These are phyloP conservation scores for Carcinoscorpius rotundicauda DNA, from an alignment of 1,140 invertebrate genomes.

Conservation along the genomic window DNA sequence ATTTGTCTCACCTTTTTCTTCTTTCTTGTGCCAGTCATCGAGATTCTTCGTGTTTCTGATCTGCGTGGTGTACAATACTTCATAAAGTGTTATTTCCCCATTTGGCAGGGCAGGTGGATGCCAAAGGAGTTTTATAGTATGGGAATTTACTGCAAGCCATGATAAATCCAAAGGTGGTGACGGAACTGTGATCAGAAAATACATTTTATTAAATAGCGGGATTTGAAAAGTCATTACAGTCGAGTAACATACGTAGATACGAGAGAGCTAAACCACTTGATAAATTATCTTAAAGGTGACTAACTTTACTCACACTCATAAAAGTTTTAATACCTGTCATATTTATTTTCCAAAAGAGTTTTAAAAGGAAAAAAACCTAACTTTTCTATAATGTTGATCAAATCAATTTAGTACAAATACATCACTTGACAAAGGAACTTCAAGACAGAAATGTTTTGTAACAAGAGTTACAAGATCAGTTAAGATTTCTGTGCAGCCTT, in stretches of 20 bases:
- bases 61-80: slow-evolving; percentile 32
- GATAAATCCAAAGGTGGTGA: slow-evolving; percentile 38
- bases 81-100: slow-evolving; percentile 38
- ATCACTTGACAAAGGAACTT: no score
- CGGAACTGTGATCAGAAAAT: slow-evolving; percentile 34
- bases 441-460: no score
- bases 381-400: no score
- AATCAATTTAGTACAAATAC: no score
- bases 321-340: no score
- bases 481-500: no score
- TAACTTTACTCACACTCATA: no score
- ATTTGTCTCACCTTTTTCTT: slow-evolving; percentile 28
- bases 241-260: no score
- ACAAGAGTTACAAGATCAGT: no score
- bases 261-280: background rate
- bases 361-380: no score
- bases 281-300: no score
- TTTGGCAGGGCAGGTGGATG: slow-evolving; percentile 37
- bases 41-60: slow-evolving; percentile 29
- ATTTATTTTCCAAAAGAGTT: no score
- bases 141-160: slow-evolving; percentile 37
- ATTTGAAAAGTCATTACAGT: background rate
- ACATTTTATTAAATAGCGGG: background rate
- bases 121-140: slow-evolving; percentile 39
- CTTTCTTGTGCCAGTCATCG: slow-evolving; percentile 28